phyloP scores from a whole-genome alignment of 2,113 vertebrate species.

The Felis chaus region DNA sequence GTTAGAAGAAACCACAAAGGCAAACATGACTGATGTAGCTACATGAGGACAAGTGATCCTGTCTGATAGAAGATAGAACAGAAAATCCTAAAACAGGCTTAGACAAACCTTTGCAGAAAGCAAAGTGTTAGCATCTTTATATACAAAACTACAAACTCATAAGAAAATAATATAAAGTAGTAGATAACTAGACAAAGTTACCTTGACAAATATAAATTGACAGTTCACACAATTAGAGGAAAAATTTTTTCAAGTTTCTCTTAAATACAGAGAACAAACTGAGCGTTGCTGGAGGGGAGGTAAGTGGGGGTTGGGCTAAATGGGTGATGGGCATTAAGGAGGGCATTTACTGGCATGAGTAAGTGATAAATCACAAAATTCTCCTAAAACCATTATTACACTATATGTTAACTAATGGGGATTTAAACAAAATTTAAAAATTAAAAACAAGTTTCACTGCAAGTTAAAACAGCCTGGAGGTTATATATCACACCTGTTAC shows the following conservation, averaged over 20 bases:
- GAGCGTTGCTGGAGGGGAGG: too few species aligned
- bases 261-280: too few species aligned
- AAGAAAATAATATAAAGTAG: neutral
- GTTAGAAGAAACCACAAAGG: neutral
- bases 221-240: neutral
- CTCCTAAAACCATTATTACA: too few species aligned
- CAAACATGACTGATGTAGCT: neutral
- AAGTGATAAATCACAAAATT: too few species aligned
- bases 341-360: too few species aligned
- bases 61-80: neutral
- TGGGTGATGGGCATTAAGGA: too few species aligned
- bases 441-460: neutral
- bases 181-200: neutral
- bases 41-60: neutral
- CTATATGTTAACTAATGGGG: too few species aligned
- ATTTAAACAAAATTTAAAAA: too few species aligned
- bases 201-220: neutral
- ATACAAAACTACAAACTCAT: neutral
- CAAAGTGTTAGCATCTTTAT: neutral
- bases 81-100: neutral
- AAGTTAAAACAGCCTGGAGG: neutral
- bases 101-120: neutral
- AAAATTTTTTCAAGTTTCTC: neutral
- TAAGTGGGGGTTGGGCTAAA: too few species aligned
- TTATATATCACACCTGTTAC: neutral